Evolutionary conservation across 2,797 vertebrate genomes (phyloP).

Genomic region (Arnoldichthys spilopterus): DNA sequence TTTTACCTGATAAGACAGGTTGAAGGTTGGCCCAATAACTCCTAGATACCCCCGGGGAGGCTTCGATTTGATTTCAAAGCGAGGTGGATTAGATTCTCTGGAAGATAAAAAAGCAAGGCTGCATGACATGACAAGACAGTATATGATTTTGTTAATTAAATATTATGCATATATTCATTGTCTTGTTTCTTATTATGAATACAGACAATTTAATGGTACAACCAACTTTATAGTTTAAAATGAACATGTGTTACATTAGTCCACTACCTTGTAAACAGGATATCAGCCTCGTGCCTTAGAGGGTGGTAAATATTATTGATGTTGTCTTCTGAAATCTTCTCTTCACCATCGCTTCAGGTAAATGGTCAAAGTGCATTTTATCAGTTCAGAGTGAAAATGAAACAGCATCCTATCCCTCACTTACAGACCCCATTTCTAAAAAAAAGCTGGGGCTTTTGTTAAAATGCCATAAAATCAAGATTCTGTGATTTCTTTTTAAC

Average conservation of each 20-base stretch:
- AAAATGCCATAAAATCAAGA: no score
- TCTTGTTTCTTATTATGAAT: slow-evolving; percentile 3
- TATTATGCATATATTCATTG: not conserved
- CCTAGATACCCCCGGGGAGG: slow-evolving; percentile 71
- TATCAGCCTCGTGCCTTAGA: slow-evolving; percentile 87
- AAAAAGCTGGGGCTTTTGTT: no score
- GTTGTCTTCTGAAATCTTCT: slow-evolving; percentile 86
- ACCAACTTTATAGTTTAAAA: not conserved
- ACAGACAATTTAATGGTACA: not conserved
- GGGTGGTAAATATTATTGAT: slow-evolving; percentile 78
- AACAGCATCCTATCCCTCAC: not conserved
- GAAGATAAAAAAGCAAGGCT: slow-evolving; percentile 1
- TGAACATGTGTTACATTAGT: not conserved
- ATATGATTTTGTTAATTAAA: not conserved
- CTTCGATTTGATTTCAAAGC: slow-evolving; percentile 83
- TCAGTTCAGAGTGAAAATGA: not conserved
- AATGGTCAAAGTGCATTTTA: slow-evolving; percentile 4
- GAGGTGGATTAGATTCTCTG: slow-evolving; percentile 83
- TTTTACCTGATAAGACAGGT: slow-evolving; percentile 83
- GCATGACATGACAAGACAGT: not conserved
- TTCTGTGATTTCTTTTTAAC: no score
- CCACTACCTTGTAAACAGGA: slow-evolving; percentile 91
- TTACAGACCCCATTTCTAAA: no score
- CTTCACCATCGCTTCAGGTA: slow-evolving; percentile 85
- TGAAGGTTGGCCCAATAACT: slow-evolving; percentile 76